Evolutionary conservation across 1,140 invertebrate species (phyloP).

Genomic region (Anastatus disparis): DNA sequence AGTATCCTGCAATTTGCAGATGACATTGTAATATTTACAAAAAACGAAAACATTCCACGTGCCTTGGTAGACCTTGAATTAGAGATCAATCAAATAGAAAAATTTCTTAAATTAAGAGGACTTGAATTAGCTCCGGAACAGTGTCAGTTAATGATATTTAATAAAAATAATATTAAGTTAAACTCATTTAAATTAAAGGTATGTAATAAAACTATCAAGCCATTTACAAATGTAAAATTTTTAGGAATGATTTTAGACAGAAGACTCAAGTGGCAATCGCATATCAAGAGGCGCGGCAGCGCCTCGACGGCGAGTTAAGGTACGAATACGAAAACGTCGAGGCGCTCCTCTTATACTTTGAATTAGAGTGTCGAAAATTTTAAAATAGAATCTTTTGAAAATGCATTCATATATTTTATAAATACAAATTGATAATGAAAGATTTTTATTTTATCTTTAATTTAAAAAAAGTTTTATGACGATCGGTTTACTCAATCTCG

Average conservation of each 20-base stretch:
- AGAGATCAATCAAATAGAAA: not conserved
- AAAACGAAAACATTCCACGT: not conserved
- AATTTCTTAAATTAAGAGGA: not conserved
- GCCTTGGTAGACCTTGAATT: not conserved
- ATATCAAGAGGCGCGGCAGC: too few species aligned
- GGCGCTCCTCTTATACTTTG: too few species aligned
- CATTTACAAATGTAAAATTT: constrained; percentile 26
- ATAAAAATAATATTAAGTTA: not conserved
- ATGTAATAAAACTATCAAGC: not conserved
- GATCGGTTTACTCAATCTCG: too few species aligned
- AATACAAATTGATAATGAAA: too few species aligned
- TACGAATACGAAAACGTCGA: too few species aligned
- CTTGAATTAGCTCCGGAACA: constrained; percentile 25
- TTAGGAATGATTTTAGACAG: constrained; percentile 40
- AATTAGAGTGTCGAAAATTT: too few species aligned
- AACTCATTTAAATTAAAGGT: constrained; percentile 14
- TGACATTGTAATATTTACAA: constrained; percentile 21
- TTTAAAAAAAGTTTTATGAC: too few species aligned
- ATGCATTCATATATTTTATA: too few species aligned
- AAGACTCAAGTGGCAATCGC: constrained; percentile 36
- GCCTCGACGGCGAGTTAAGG: too few species aligned
- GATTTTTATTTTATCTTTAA: too few species aligned
- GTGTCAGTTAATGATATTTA: constrained; percentile 32
- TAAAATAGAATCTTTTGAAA: too few species aligned
- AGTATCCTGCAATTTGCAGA: constrained; percentile 32